phyloP scores from a whole-genome alignment of 2,888 invertebrate genomes.

The Tinea semifulvella region DNA sequence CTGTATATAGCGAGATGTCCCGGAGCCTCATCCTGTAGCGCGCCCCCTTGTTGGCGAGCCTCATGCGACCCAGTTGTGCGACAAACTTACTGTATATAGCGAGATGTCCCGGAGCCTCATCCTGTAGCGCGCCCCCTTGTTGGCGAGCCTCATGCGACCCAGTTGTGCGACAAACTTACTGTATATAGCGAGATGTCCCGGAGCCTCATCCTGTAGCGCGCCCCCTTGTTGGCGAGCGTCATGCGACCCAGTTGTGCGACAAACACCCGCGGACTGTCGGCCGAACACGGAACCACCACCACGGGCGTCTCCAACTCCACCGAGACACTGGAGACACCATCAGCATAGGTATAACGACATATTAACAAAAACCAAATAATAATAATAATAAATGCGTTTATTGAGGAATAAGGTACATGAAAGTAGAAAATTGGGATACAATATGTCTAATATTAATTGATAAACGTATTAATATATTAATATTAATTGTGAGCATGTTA shows the following conservation, averaged over 20 bases:
- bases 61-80: constrained; percentile 91
- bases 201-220: constrained; percentile 73
- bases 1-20: constrained; percentile 88
- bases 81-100: constrained; percentile 71
- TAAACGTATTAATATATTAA: too few species aligned
- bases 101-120: constrained; percentile 89
- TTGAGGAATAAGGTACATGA: too few species aligned
- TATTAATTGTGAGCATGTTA: constrained; percentile 20
- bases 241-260: constrained; percentile 94
- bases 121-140: constrained; percentile 54
- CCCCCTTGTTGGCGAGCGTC: constrained; percentile 46
- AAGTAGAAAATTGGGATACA: too few species aligned
- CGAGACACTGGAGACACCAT: constrained; percentile 65
- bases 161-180: constrained; percentile 74
- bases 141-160: constrained; percentile 77
- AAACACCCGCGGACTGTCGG: constrained; percentile 82
- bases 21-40: constrained; percentile 75
- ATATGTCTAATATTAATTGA: too few species aligned
- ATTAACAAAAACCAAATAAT: too few species aligned
- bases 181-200: constrained; percentile 90
- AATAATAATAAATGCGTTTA: too few species aligned
- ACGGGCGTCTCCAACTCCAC: constrained; percentile 91
- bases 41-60: constrained; percentile 41
- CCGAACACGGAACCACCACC: constrained; percentile 83
- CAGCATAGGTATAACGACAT: background rate